Evolutionary conservation across 2,797 vertebrate genomes (phyloP), one percentile per base, ranked within the genome.

Genomic region (Avahi laniger): DNA sequence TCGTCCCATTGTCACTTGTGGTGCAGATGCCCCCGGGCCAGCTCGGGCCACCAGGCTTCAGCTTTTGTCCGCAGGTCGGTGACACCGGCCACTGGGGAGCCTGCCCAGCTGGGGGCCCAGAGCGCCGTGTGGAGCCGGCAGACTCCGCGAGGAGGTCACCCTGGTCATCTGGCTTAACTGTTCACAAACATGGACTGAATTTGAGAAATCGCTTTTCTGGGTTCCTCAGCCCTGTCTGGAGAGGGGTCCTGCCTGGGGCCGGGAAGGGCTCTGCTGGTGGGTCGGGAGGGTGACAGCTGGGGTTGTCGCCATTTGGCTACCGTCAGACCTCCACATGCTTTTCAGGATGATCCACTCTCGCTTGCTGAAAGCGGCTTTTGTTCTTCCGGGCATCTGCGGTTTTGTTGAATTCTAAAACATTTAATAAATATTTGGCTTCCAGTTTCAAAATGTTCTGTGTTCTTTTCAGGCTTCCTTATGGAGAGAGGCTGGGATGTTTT

Each of bases 1-100:
- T 5, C 4, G 33, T 1, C 15, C 4, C 20, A 4, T 0, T 0
- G 17, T 82, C 7, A 4, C 41, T 28, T 28, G 12, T 6, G 4
- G 26, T 6, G 3, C 0, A 2, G 22, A 20, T 3, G 33, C 26
- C 33, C 43, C 1, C 24, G 1, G 81, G 43, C 35, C 52, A 20
- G 33, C 46, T n/a, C 2, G 4, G 48, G 33, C 22, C 13, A 6
- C 80, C 1, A 18, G 35, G 12, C 22, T 10, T 69, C 0, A 8
- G n/a, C 35, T 38, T 35, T 54, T 0, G 17, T 0, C 4, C 12
- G 65, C 22, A 38, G 57, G 12, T 4, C 1, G 2, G 15, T 3
- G 33, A 10, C 5, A 2, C 30, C 11, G 65, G 65, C 54, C 0
- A 20, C 38, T 15, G 48, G 72, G 33, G 1, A 13, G 59, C 30